phyloP scores from a whole-genome alignment of 2,113 vertebrate genomes.

The Bucco capensis region DNA sequence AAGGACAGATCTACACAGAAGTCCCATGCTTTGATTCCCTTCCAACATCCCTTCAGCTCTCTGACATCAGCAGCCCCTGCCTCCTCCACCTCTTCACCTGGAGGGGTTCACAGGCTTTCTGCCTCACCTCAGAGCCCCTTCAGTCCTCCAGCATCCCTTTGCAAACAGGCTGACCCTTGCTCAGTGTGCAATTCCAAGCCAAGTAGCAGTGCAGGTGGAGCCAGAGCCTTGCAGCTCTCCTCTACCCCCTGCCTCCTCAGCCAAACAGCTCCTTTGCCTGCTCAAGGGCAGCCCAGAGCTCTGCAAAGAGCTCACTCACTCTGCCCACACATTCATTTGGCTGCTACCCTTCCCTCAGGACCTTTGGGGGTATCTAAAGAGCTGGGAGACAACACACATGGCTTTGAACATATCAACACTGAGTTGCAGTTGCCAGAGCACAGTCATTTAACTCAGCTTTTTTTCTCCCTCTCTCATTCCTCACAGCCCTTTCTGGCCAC shows the following conservation, averaged over 20 bases:
- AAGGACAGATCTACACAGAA: not conserved
- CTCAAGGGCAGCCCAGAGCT: not conserved
- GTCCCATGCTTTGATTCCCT: not conserved
- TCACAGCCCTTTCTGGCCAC: not conserved
- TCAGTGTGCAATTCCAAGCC: not conserved
- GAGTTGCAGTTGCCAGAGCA: not conserved
- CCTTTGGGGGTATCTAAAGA: not conserved
- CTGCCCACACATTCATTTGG: not conserved
- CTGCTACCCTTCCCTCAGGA: not conserved
- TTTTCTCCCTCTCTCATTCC: not conserved
- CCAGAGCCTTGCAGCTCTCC: not conserved
- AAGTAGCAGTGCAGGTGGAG: not conserved
- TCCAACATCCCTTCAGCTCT: not conserved
- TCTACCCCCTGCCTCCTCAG: not conserved
- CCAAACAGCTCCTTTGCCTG: not conserved
- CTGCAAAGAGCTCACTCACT: not conserved
- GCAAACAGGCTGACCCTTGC: not conserved
- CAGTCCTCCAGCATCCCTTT: not conserved
- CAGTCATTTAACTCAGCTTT: not conserved
- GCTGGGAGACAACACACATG: not conserved
- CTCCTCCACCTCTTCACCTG: not conserved
- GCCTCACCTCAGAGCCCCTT: not conserved
- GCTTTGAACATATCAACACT: not conserved
- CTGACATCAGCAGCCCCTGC: not conserved
- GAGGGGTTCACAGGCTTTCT: not conserved